Evolutionary conservation across 2,888 invertebrate species (phyloP), one percentile per base, ranked within the genome.

Genomic region (Nectonema munidae): DNA sequence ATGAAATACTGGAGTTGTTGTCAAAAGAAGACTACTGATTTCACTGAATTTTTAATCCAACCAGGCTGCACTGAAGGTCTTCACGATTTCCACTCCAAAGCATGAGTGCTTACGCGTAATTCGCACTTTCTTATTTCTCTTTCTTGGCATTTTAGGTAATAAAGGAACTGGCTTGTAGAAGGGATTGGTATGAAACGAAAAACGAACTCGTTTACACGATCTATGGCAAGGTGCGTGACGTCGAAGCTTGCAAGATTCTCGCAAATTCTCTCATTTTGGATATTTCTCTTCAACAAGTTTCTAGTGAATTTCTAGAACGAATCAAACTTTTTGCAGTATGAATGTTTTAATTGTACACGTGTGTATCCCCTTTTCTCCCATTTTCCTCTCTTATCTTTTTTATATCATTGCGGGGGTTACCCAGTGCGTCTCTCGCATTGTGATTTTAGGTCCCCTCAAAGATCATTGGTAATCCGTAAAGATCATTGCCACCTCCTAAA

Each of bases 1-100:
- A 59, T 83, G 52, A 89, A 89, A 53, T 89, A 68, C 55, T 89
- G 86, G 86, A 71, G 79, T 0, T 99, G 95, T 52, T 95, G 95
- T 51, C 68, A 71, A 47, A 71, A 69, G 49, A 68, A 69, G 49
- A 89, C 89, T 0, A 69, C 75, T 1, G 89, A 99, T 52, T 99
- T 99, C 52, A 66, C 72, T 40, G 66, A 65, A 2, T 99, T 95
- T 51, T 61, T 95, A 40, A 70, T 68, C 39, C 89, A 89, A 60
- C 67, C 65, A 37, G 95, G 95, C 0, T 99, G 95, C 51, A 62
- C 64, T 3, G 61, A 62, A 41, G 86, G 81, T 3, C 61, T 61
- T 35, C 95, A 95, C 57, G 59, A 68, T 42, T 95, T 86, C n/a
- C n/a, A 83, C 61, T 63, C 38, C 59, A 61, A 52, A 68, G 70